Evolutionary conservation across 1,140 invertebrate genomes (phyloP), one percentile per base, ranked within the genome.

Genomic region (Lepidurus arcticus): DNA sequence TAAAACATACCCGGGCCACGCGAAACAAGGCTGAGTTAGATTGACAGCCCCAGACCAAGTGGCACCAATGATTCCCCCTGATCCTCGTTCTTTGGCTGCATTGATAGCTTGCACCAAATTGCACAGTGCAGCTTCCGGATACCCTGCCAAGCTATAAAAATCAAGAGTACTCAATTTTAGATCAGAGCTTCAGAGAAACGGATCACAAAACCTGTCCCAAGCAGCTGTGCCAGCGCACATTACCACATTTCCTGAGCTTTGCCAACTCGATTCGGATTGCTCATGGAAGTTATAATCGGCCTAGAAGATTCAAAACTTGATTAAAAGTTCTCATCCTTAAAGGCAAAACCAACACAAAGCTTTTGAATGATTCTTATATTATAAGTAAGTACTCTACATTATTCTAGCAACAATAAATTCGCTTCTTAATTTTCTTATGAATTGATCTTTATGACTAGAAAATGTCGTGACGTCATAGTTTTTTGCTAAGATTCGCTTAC

Each of bases 21-120:
- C 87, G 82, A 91, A 91, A 24, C 88, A 85, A 80, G 88, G 87
- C 42, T 90, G 88, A 7, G 89, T 90, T 43, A 91, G 84, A 81
- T 90, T 88, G 82, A 88, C 89, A 80, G 86, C 87, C 47, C 89
- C 90, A 16, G 90, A 89, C 90, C 90, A 91, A 80, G 91, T 88
- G 78, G 90, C 90, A 5, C 90, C 85, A 7, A 91, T 84, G 45
- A 90, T 83, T 13, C 90, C 90, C 42, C 90, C 82, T 1, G 87
- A 88, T 76, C 87, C 86, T 75, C 89, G 87, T 24, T 87, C 85
- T 3, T 85, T 79, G 9, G 88, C 88, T 47, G 88, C 87, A 81
- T 88, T 87, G 47, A 88, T 84, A 6, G 89, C 89, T 81, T 88
- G 87, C 81, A 86, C 88, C 42, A 90, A 88, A 82, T 90, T 90